phyloP scores from a whole-genome alignment of 2,113 vertebrate species.

The Seriola dumerili region DNA sequence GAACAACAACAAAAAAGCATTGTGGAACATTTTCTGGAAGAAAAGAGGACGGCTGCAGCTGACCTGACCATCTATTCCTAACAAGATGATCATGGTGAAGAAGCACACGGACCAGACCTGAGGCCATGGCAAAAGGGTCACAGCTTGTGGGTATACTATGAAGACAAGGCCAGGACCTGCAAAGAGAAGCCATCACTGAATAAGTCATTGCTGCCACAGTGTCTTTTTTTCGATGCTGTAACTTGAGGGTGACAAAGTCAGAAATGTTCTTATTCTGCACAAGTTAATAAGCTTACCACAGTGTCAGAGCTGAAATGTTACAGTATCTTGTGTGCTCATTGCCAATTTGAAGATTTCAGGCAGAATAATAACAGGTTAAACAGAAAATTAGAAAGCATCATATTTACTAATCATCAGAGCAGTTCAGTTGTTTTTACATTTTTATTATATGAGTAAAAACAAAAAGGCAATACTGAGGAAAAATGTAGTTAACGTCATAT shows the following conservation, averaged over 20 bases:
- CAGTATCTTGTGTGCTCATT: not conserved
- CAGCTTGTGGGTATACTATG: conserved; percentile 93
- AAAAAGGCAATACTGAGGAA: no score
- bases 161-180: conserved; percentile 93
- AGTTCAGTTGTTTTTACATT: no score
- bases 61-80: conserved; percentile 89
- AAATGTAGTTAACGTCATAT: no score
- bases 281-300: not conserved
- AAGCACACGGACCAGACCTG: conserved; percentile 92
- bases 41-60: conserved; percentile 1
- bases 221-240: not conserved
- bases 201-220: not conserved
- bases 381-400: not conserved
- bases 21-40: not conserved
- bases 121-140: conserved; percentile 92
- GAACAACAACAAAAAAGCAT: not conserved
- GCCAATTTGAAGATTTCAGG: not conserved
- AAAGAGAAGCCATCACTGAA: conserved; percentile 33
- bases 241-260: not conserved
- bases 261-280: not conserved
- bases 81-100: conserved; percentile 92
- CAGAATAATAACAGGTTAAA: not conserved
- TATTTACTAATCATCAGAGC: no score
- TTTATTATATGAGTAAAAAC: no score
- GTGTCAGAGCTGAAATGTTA: not conserved